These are phyloP conservation scores for Martes martes DNA, from an alignment of 2,113 vertebrate species.

Conservation along the genomic window DNA sequence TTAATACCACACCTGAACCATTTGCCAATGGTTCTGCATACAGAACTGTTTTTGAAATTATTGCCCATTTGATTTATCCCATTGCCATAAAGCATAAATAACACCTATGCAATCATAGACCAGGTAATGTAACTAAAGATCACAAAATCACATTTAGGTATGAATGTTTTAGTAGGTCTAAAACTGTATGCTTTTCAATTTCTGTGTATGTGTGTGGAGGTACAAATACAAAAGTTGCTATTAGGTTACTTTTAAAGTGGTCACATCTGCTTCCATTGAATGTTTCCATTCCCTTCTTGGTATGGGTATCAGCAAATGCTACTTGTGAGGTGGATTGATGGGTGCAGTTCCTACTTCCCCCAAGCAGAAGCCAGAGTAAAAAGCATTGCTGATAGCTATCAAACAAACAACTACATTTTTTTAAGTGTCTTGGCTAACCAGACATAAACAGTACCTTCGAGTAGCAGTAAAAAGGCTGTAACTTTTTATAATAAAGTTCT, in stretches of 20 bases:
- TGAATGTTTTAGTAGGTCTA: neutral
- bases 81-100: neutral
- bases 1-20: neutral
- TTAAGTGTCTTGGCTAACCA: neutral
- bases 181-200: neutral
- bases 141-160: neutral
- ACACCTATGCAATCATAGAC: neutral
- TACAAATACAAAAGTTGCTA: neutral
- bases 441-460: neutral
- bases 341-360: neutral
- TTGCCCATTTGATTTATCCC: neutral
- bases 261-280: neutral
- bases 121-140: neutral
- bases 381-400: neutral
- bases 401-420: conserved; percentile 19
- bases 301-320: neutral
- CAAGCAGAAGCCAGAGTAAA: neutral
- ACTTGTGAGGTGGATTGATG: neutral
- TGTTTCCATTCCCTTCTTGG: neutral
- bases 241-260: neutral
- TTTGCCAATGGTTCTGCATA: neutral
- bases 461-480: neutral
- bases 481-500: neutral
- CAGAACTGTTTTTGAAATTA: neutral
- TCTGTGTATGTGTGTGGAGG: neutral